Conservation (phyloP, 2,888 invertebrate species). For the Serrognathus titanus region DNA sequence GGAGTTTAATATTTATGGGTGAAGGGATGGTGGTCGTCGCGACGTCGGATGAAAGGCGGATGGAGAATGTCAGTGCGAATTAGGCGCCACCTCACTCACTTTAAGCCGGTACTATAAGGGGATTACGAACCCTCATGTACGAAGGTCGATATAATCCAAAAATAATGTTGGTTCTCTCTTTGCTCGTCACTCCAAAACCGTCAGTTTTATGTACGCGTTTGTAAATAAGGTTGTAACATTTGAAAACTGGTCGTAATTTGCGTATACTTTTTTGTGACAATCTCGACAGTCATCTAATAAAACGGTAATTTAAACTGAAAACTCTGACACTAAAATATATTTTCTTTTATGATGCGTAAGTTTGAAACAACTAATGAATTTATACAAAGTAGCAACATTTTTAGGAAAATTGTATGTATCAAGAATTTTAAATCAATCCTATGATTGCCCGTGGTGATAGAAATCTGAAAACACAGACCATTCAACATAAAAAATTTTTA, state of each 20-base stretch:
- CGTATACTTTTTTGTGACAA: no score
- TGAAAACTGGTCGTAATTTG: not conserved
- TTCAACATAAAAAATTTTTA: no score
- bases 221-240: not conserved
- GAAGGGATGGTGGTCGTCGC: slow-evolving; percentile 21
- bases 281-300: no score
- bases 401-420: no score
- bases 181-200: not conserved
- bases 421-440: no score
- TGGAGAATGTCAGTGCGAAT: slow-evolving; percentile 54
- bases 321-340: no score
- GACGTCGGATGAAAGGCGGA: slow-evolving; percentile 44
- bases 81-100: slow-evolving; percentile 57
- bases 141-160: slow-evolving; percentile 21
- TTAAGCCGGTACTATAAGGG: slow-evolving; percentile 31
- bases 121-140: slow-evolving; percentile 34
- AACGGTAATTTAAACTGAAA: no score
- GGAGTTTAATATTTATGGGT: slow-evolving; percentile 12
- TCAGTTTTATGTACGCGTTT: not conserved
- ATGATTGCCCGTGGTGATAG: no score
- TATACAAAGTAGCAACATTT: no score
- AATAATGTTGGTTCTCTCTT: slow-evolving; percentile 20
- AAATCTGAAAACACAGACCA: no score
- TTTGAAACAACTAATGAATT: no score
- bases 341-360: no score